These are phyloP conservation scores for Pygoscelis antarcticus DNA, from an alignment of 2,113 vertebrate species.

Conservation along the genomic window DNA sequence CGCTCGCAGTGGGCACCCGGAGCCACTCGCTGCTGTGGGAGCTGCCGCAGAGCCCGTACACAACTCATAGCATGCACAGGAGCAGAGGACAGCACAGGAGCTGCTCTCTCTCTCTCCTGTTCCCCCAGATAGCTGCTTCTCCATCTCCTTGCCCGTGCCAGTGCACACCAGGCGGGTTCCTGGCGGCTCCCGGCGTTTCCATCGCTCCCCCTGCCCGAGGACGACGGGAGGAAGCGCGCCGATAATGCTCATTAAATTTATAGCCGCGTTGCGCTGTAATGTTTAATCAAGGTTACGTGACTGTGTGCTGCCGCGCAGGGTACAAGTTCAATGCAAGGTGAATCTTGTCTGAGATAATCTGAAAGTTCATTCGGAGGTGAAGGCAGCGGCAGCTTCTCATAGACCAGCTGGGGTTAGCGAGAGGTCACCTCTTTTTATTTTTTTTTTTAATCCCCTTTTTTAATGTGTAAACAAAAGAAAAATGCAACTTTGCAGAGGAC, in stretches of 20 bases:
- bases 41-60: not conserved
- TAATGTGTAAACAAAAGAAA: constrained; percentile 70
- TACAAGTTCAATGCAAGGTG: constrained; percentile 86
- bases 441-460: constrained; percentile 26
- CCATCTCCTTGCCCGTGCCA: fast-evolving
- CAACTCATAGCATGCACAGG: not conserved
- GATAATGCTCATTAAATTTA: constrained; percentile 69
- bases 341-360: constrained; percentile 82
- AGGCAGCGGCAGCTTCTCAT: constrained; percentile 74
- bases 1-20: fast-evolving
- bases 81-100: not conserved
- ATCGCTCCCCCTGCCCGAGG: not conserved
- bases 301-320: constrained; percentile 64
- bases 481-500: constrained; percentile 54
- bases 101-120: not conserved
- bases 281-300: constrained; percentile 78
- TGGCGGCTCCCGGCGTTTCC: not conserved
- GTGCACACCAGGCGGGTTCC: not conserved
- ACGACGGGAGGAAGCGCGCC: constrained; percentile 58
- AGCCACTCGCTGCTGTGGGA: fast-evolving
- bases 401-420: constrained; percentile 72
- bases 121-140: not conserved
- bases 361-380: constrained; percentile 88
- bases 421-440: constrained; percentile 59
- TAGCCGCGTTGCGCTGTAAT: constrained; percentile 55